phyloP scores from a whole-genome alignment of 2,888 invertebrate species.

The Sabatieria punctata region DNA sequence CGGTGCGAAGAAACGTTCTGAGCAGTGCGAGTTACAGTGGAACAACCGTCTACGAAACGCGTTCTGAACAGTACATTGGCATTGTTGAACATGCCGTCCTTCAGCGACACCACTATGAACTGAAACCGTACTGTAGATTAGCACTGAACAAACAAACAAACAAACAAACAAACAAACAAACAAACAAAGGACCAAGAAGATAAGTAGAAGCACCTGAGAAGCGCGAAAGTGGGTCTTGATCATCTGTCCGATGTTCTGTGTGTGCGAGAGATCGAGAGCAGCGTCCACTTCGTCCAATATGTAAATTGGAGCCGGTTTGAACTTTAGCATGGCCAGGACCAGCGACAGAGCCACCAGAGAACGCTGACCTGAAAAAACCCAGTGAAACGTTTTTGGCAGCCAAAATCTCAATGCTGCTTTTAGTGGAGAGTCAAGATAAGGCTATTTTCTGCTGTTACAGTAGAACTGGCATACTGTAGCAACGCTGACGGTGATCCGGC shows the following conservation, averaged over 20 bases:
- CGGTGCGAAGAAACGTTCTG: too few relatives aligned
- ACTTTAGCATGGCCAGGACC: conserved; percentile 83
- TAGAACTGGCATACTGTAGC: too few relatives aligned
- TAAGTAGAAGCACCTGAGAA: too few relatives aligned
- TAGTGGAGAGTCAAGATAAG: too few relatives aligned
- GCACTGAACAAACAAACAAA: neutral
- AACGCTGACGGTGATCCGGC: too few relatives aligned
- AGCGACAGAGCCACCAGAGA: conserved; percentile 84
- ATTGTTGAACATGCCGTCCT: conserved; percentile 98
- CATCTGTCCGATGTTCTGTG: conserved; percentile 95
- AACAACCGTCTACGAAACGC: conserved; percentile 83
- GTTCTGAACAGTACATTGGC: conserved; percentile 92
- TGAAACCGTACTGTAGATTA: conserved; percentile 31
- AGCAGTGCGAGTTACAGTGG: conserved; percentile 57
- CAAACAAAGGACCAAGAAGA: neutral
- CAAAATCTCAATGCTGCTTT: too few relatives aligned
- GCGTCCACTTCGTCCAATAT: conserved; percentile 98
- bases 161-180: neutral
- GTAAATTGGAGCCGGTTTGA: conserved; percentile 93
- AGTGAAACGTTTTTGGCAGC: too few relatives aligned
- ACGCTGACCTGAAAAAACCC: conserved; percentile 41
- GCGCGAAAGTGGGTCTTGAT: conserved; percentile 68
- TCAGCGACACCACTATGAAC: conserved; percentile 93
- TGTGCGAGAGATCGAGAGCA: conserved; percentile 88
- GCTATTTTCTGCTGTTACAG: too few relatives aligned